Evolutionary conservation across 2,113 vertebrate genomes (phyloP).

Genomic region (Sus scrofa): DNA sequence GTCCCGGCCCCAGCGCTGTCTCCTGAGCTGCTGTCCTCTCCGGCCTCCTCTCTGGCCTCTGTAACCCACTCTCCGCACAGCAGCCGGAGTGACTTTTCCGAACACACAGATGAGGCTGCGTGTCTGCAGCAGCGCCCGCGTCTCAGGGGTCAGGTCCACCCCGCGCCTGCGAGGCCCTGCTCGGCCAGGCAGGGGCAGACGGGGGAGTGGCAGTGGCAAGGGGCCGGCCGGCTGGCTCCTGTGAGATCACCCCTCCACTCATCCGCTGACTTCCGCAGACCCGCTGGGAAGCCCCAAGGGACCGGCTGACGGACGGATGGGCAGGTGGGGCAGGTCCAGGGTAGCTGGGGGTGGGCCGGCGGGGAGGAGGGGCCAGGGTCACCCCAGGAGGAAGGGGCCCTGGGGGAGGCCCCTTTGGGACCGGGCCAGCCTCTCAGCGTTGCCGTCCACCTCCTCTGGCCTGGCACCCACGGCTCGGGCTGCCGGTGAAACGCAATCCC

Average conservation of each 20-base stretch:
- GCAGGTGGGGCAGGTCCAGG: not conserved
- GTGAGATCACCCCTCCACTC: not conserved
- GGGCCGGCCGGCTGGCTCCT: slow-evolving; percentile 2
- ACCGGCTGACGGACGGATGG: not conserved
- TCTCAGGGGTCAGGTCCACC: not conserved
- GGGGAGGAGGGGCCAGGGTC: no score
- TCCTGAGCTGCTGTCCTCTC: not conserved
- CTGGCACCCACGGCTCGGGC: not conserved
- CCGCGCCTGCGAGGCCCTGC: not conserved
- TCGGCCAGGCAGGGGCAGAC: not conserved
- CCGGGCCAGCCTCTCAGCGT: not conserved
- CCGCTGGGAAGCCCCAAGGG: not conserved
- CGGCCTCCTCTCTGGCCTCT: not conserved
- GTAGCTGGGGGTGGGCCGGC: not conserved
- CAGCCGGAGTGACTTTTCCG: not conserved
- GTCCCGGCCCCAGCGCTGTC: no score
- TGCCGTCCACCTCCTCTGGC: not conserved
- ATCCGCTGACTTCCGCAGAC: not conserved
- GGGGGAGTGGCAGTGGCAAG: not conserved
- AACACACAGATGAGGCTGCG: not conserved
- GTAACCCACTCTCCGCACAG: not conserved
- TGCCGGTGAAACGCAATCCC: not conserved
- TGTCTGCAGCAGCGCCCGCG: no score
- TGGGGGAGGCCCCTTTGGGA: no score
- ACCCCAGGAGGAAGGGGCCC: not conserved